phyloP scores from a whole-genome alignment of 2,113 vertebrate species.

The Chiloscyllium plagiosum region DNA sequence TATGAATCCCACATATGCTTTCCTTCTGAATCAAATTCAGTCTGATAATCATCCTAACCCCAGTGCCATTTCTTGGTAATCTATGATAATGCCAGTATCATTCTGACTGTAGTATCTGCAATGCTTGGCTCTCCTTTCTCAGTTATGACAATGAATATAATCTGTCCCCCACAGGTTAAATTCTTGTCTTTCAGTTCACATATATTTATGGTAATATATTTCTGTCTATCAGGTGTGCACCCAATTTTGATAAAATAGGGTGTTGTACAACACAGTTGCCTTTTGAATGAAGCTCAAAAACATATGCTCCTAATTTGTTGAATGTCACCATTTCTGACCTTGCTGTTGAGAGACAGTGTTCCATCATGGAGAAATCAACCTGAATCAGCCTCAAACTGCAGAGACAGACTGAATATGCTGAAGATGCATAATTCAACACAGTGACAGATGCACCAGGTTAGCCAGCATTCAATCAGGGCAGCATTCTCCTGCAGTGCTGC shows the following conservation, averaged over 20 bases:
- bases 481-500: neutral
- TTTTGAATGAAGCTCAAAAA: neutral
- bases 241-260: neutral
- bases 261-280: neutral
- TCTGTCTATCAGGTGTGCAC: neutral
- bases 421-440: neutral
- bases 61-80: neutral
- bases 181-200: neutral
- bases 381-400: neutral
- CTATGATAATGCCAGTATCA: neutral
- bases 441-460: neutral
- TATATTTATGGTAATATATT: neutral
- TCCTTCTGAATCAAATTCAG: neutral
- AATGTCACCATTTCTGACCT: neutral
- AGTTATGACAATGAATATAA: neutral
- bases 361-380: neutral
- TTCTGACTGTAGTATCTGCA: neutral
- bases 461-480: neutral
- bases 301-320: neutral
- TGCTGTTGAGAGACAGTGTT: neutral
- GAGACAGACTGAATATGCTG: neutral
- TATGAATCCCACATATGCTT: neutral
- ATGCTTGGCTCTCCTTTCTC: neutral
- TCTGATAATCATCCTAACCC: neutral
- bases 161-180: neutral